Evolutionary conservation across 2,888 invertebrate species (phyloP), one percentile per base, ranked within the genome.

Genomic region (Acrocera orbiculus): DNA sequence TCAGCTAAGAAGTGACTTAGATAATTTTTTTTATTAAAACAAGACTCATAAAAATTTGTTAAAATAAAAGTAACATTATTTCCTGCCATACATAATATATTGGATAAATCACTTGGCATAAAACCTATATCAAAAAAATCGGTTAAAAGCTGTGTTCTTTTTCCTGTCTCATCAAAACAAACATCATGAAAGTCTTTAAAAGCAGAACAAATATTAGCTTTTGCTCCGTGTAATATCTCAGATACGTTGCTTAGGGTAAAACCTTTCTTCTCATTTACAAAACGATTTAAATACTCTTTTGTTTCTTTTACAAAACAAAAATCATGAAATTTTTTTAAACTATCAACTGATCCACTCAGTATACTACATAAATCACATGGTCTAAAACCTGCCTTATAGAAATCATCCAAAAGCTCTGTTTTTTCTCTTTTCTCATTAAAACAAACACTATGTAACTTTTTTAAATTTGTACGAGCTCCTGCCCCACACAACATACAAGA

Each of bases 21-120:
- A 47, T 47, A 47, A 46, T 48, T 47, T 36, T n/a, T n/a, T 43
- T 37, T n/a, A 47, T 50, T 44, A 45, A 51, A 51, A 45, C 49
- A 51, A 27, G 26, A 35, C 45, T 43, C 43, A 39, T 51, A 47
- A 39, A 52, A 51, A 33, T 47, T 45, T 42, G 29, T 48, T 38
- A 51, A 49, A 38, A 42, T 42, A 40, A 29, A 46, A 43, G 48
- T 11, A 16, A 49, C 45, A 43, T 47, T 47, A 44, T 44, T 48
- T 46, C 50, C 49, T 34, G 50, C 38, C 45, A 45, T 41, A 39
- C 39, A 39, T 44, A 51, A 44, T 44, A 52, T 46, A 41, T 38
- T 45, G 16, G 51, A 51, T 45, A 53, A 43, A 45, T 48, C 19
- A 40, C 41, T 30, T 33, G 46, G 40, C 35, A 11, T 30, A 30